These are phyloP conservation scores for Rhingia rostrata DNA, from an alignment of 2,888 invertebrate species.

Conservation along the genomic window DNA sequence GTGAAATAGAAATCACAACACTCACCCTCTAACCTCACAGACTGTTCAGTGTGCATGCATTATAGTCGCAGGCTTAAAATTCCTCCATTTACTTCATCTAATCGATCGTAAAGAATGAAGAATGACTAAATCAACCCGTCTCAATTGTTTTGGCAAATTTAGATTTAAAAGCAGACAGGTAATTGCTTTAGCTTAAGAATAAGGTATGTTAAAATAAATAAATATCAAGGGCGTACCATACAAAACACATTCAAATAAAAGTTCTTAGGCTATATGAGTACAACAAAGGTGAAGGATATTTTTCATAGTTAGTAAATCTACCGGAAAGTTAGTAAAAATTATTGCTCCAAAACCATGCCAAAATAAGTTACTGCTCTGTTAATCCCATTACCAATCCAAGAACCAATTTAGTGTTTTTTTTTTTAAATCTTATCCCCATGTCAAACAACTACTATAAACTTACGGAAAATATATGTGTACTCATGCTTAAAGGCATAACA, in stretches of 20 bases:
- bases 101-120: no score
- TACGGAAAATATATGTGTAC: conserved; percentile 93
- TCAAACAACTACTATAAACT: conserved; percentile 83
- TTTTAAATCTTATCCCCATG: background rate
- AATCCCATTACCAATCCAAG: conserved; percentile 22
- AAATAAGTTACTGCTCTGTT: background rate
- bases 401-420: conserved; percentile 6
- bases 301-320: conserved; percentile 26
- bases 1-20: no score
- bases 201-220: background rate
- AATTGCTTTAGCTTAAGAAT: background rate
- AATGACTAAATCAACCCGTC: no score
- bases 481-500: conserved; percentile 94
- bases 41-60: no score
- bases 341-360: conserved; percentile 21
- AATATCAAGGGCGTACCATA: conserved; percentile 37
- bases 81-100: no score
- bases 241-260: conserved; percentile 1
- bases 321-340: conserved; percentile 40
- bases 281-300: conserved; percentile 28
- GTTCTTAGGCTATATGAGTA: conserved; percentile 35
- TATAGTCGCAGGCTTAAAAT: no score
- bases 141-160: no score
- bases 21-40: no score
- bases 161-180: no score